Evolutionary conservation across 2,113 vertebrate genomes (phyloP), one percentile per base, ranked within the genome.

Genomic region (Castor canadensis): DNA sequence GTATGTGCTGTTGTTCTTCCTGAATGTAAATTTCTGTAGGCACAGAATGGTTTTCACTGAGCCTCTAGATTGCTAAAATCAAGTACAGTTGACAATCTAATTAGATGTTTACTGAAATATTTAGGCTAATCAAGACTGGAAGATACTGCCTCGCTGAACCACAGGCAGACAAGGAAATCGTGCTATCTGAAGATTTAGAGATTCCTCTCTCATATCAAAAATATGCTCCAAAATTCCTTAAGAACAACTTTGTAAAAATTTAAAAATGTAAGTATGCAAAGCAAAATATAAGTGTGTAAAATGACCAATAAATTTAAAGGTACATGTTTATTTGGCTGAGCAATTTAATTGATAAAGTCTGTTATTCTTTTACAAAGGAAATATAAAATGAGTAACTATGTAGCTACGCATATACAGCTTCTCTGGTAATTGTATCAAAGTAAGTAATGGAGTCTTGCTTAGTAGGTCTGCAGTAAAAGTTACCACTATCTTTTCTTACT

Each of bases 21-120:
- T 94, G 45, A 89, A 91, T 85, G 92, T 94, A 75, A 88, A 91
- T 79, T 83, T 95, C 71, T 85, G 28, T 76, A 86, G 83, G 45
- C 40, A 87, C 79, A 40, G 30, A 30, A 30, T 76, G 54, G 60
- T 91, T 92, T 72, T 85, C 43, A 79, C 20, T 71, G 69, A 95
- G 30, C 30, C 32, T 87, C 43, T 95, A 87, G 49, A 89, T 90
- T 86, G 82, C 4, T 72, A 96, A 91, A 43, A 72, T 87, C 69
- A 30, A 58, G 64, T 60, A 73, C 95, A 77, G n/a, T 28, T 54
- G 47, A 43, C 52, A 85, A 69, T 49, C 32, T 89, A 75, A 47
- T 67, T 87, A 95, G 60, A 81, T 73, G 12, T 60, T 84, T 93
- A 95, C 67, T 81, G 47, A 96, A 88, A 38, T 66, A 95, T 84